A percentile compares a stretch with the other conserved stretches of the same genome.
These are phyloP conservation scores for Antedon mediterranea DNA, from an alignment of 53 echinoderm and acorn worm species.

Conservation along the genomic window DNA sequence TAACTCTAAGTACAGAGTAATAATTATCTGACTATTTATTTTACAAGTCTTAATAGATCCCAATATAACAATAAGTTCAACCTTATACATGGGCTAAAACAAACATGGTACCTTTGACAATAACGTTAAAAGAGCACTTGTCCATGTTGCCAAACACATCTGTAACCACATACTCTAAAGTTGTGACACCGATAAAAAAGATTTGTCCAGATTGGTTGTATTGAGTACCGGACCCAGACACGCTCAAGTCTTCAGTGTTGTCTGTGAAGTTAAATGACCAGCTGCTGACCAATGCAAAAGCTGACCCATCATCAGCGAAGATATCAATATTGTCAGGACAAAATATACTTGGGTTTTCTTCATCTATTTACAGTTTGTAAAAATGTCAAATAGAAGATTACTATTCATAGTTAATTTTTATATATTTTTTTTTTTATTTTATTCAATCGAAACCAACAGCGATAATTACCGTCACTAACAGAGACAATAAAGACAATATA, in stretches of 20 bases:
- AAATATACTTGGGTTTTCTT: background rate
- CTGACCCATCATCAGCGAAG: background rate
- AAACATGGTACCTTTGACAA: background rate
- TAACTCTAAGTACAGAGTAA: too few species aligned
- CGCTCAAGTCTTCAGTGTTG: background rate
- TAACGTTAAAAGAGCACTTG: background rate
- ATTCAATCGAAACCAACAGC: too few species aligned
- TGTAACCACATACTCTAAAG: background rate
- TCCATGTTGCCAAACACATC: background rate
- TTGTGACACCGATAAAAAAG: background rate
- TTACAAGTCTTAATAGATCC: too few species aligned
- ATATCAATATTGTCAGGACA: conserved; percentile 14
- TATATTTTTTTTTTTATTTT: too few species aligned
- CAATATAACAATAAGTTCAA: too few species aligned
- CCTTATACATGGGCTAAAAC: background rate
- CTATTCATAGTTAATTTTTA: too few species aligned
- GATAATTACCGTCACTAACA: too few species aligned
- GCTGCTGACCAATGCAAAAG: background rate
- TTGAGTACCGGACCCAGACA: background rate
- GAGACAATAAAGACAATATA: too few species aligned
- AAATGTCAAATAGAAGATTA: too few species aligned
- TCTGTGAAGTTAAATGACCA: background rate
- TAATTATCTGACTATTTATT: too few species aligned
- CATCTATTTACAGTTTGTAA: conserved; percentile 2
- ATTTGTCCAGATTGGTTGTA: background rate